Evolutionary conservation across 2,113 vertebrate genomes (phyloP).

Genomic region (Charina bottae): DNA sequence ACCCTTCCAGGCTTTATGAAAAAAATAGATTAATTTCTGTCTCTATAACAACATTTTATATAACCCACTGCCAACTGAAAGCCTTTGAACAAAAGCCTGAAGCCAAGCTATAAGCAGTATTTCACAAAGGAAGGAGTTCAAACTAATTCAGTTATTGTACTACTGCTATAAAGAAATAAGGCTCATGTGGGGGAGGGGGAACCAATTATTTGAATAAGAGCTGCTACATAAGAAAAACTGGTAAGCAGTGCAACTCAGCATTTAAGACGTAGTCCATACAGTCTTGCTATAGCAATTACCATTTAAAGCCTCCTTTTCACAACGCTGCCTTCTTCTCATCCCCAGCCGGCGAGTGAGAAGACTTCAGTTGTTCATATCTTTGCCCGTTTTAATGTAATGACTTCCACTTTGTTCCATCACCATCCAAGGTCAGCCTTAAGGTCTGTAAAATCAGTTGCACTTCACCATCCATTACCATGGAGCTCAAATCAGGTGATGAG

Average conservation of each 20-base stretch:
- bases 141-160: constrained; percentile 63
- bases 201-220: constrained; percentile 1
- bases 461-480: too few relatives aligned
- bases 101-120: constrained; percentile 53
- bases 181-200: background rate
- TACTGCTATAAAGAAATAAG: constrained; percentile 19
- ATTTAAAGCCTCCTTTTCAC: background rate
- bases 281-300: background rate
- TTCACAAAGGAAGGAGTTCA: constrained; percentile 48
- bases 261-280: background rate
- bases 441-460: background rate
- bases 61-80: constrained; percentile 64
- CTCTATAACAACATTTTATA: constrained; percentile 55
- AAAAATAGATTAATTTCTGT: constrained; percentile 56
- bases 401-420: background rate
- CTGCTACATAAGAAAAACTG: constrained; percentile 16
- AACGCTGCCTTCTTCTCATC: background rate
- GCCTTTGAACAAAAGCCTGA: constrained; percentile 55
- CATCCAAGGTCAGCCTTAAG: background rate
- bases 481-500: too few relatives aligned
- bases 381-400: background rate
- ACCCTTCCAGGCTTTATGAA: constrained; percentile 45
- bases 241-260: background rate
- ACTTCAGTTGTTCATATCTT: background rate
- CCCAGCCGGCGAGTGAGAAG: background rate